Evolutionary conservation across 2,797 vertebrate species (phyloP), one percentile per base, ranked within the genome.

Genomic region (Phrynocephalus forsythii): DNA sequence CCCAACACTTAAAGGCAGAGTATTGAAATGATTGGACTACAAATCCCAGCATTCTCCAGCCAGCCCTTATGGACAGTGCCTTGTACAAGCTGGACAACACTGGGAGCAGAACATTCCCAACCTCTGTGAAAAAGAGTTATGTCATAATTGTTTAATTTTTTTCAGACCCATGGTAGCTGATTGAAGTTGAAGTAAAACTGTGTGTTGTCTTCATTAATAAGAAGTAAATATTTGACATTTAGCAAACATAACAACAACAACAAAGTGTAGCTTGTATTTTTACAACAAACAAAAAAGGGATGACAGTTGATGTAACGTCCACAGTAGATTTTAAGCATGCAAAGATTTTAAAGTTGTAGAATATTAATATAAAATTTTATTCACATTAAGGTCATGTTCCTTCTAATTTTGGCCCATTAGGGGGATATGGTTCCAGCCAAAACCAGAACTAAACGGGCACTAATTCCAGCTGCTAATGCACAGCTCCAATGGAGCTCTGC

Each of bases 81-180:
- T 20, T 63, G 18, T 63, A 20, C 15, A 18, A 20, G 60, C 60
- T 8, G 52, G n/a, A 72, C 78, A 52, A 56, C 13, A 7, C 13
- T 56, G 52, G 13, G 6, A 56, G 13, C 52, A 56, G 24, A 18
- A 0, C 28, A 20, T 52, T 69, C 48, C 28, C 60, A 18, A 15
- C 10, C 28, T 22, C 24, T 66, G 50, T 71, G 20, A 22, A 79
- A 79, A 77, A 52, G 22, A 3, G 52, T 68, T 78, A 30, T 85
- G 66, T 68, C 6, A 24, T 33, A 38, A 15, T 71, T 71, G 48
- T 56, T 6, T 18, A 2, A 60, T 11, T 5, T 16, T 89, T 28
- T 22, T 3, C 22, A 52, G 48, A 30, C 28, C 52, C 44, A 3
- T 81, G 16, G 0, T 63, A 0, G 0, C 0, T 0, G 71, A 72